A percentile compares a stretch with the other conserved stretches of the same genome.
Evolutionary conservation across 2,797 vertebrate species (phyloP).

Genomic region (Macrochelys suwanniensis): DNA sequence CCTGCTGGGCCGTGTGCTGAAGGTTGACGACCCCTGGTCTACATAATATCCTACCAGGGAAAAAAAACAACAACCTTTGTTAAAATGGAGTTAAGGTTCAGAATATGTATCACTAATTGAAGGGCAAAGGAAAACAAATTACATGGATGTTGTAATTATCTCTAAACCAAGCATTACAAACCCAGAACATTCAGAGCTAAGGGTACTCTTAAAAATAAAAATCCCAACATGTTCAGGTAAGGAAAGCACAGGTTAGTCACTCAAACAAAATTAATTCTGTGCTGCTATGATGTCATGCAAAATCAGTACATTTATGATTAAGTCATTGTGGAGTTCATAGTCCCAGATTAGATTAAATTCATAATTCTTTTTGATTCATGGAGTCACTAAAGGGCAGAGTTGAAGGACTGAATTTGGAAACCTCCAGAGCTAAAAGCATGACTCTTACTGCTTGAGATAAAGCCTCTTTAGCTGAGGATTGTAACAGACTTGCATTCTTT

Average conservation of each 20-base stretch:
- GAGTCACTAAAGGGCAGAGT: neutral
- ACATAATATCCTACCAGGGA: no score
- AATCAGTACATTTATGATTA: neutral
- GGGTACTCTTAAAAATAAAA: neutral
- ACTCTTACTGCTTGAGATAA: neutral
- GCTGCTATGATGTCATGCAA: neutral
- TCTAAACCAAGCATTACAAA: neutral
- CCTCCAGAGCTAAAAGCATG: neutral
- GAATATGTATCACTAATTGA: neutral
- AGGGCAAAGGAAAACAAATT: neutral
- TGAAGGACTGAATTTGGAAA: neutral
- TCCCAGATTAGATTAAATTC: neutral
- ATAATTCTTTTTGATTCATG: rapidly evolving
- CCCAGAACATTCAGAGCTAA: neutral
- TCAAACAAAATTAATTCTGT: neutral
- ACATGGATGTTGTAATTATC: neutral
- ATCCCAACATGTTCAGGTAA: neutral
- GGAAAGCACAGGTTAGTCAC: neutral
- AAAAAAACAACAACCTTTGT: neutral
- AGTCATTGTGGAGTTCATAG: neutral
- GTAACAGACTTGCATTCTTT: neutral
- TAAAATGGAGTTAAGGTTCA: neutral
- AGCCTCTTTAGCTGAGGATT: neutral
- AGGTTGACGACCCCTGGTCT: no score
- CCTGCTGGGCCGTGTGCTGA: no score